These are phyloP conservation scores for Metopolophium dirhodum DNA, from an alignment of 1,140 invertebrate species.

Conservation along the genomic window DNA sequence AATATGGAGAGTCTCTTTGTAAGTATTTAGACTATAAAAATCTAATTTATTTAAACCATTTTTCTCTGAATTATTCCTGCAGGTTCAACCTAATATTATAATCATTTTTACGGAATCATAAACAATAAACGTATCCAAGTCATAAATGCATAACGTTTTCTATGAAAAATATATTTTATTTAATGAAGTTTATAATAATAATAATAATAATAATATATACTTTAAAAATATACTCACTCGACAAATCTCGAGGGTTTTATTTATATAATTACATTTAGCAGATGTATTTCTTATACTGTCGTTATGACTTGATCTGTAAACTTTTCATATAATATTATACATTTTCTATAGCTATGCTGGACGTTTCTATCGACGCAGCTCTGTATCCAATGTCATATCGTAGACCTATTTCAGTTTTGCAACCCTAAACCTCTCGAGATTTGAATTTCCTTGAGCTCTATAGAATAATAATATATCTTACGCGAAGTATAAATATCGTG, in stretches of 20 bases:
- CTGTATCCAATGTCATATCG: not conserved
- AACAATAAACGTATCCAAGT: not conserved
- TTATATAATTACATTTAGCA: not conserved
- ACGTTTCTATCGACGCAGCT: not conserved
- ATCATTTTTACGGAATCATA: not conserved
- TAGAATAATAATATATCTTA: not conserved
- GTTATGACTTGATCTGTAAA: not conserved
- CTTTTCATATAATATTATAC: not conserved
- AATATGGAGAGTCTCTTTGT: not conserved
- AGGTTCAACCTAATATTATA: not conserved
- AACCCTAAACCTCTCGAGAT: not conserved
- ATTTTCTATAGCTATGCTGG: not conserved
- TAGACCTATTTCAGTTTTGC: not conserved
- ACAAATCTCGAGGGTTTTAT: not conserved
- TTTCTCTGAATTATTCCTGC: not conserved
- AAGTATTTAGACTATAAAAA: not conserved
- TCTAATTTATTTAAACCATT: not conserved
- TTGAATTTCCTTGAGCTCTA: not conserved
- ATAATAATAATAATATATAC: not conserved
- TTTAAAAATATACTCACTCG: not conserved
- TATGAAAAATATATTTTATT: not conserved
- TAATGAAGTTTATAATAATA: not conserved
- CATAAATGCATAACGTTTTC: not conserved
- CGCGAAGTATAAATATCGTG: not conserved
- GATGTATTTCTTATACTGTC: slow-evolving; percentile 7